Evolutionary conservation across 2,113 vertebrate species (phyloP).

Genomic region (Emydura subglobosa): DNA sequence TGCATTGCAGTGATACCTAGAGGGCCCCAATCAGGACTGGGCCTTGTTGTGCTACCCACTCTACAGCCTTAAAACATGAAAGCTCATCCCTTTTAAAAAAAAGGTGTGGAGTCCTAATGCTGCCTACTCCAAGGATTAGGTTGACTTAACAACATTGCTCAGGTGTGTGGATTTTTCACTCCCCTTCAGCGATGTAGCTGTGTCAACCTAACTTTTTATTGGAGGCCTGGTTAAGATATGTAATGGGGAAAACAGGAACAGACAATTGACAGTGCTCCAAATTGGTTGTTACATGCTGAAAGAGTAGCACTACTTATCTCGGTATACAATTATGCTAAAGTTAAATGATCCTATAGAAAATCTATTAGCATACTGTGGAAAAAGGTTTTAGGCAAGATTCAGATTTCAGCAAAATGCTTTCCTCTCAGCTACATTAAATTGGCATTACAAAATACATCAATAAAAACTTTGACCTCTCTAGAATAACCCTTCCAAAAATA

Average conservation of each 20-base stretch:
- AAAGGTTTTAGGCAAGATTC: conserved; percentile 57
- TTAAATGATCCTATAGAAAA: conserved; percentile 13
- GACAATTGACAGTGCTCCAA: neutral
- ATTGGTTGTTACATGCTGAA: accelerated
- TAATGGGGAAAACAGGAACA: neutral
- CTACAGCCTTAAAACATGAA: neutral
- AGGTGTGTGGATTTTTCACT: neutral
- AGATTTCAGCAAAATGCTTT: neutral
- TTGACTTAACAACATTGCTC: neutral
- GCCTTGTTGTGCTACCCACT: neutral
- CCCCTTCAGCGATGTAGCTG: neutral
- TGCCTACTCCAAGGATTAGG: neutral
- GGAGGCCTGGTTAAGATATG: neutral
- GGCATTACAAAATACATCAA: neutral
- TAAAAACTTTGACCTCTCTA: neutral
- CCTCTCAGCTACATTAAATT: neutral
- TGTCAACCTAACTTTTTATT: neutral
- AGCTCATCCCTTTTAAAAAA: neutral
- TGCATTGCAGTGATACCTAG: too few species aligned
- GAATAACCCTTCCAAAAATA: conserved; percentile 9
- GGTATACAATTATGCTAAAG: neutral
- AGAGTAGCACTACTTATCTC: neutral
- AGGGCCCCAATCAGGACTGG: neutral
- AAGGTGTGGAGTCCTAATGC: neutral
- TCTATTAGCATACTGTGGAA: conserved; percentile 57